A percentile compares a stretch with the other conserved stretches of the same genome.
Evolutionary conservation across 1,140 invertebrate genomes (phyloP).

Genomic region (Drosophila parabipectinata): DNA sequence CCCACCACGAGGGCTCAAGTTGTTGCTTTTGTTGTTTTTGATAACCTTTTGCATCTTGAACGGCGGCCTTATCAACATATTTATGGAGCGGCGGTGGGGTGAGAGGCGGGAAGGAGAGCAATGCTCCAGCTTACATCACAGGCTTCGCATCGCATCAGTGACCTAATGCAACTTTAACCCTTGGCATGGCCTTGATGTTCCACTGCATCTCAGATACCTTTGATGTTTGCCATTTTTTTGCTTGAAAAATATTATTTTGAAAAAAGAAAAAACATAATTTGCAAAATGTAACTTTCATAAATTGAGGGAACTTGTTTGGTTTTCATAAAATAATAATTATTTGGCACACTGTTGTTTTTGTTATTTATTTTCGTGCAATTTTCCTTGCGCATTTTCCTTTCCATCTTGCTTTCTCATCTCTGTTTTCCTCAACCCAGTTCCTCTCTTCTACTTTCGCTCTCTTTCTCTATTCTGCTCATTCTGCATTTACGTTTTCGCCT

Average conservation of each 20-base stretch:
- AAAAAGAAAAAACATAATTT: not conserved
- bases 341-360: slow-evolving; percentile 24
- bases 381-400: slow-evolving; percentile 29
- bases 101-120: slow-evolving; percentile 5
- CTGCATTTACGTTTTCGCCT: slow-evolving; percentile 56
- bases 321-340: not conserved
- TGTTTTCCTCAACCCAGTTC: slow-evolving; percentile 26
- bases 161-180: slow-evolving; percentile 51
- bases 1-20: slow-evolving; percentile 31
- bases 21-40: slow-evolving; percentile 33
- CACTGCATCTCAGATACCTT: not conserved
- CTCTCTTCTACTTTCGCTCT: slow-evolving; percentile 24
- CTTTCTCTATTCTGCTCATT: slow-evolving; percentile 23
- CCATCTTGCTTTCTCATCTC: slow-evolving; percentile 29
- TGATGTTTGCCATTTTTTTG: not conserved
- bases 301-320: too few species aligned
- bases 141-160: slow-evolving; percentile 32
- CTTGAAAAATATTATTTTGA: not conserved
- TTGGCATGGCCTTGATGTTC: slow-evolving; percentile 10
- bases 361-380: slow-evolving; percentile 40
- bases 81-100: not conserved
- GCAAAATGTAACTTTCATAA: slow-evolving; percentile 8
- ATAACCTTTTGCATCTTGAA: slow-evolving; percentile 56
- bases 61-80: slow-evolving; percentile 28
- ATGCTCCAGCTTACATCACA: slow-evolving; percentile 36